Conservation (phyloP, 1,140 invertebrate species). For the Macrosteles quadrilineatus region DNA sequence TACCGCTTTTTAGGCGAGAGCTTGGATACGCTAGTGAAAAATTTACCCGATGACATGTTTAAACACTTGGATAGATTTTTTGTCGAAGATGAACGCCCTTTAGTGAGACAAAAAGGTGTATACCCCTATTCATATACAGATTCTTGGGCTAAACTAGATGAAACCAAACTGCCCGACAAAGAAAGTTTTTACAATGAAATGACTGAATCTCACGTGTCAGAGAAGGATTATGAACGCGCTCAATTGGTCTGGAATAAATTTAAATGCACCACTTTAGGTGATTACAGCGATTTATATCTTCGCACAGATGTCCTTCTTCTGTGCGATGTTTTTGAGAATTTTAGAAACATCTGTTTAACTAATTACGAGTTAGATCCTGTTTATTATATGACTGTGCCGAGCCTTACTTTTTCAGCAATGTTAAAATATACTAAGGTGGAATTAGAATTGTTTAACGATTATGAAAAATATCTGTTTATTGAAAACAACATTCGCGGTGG, state of each 20-base stretch:
- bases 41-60: slow-evolving; percentile 7
- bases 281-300: slow-evolving; percentile 52
- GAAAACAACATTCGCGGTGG: slow-evolving; percentile 46
- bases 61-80: not conserved
- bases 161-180: slow-evolving; percentile 45
- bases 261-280: no score
- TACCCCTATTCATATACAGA: slow-evolving; percentile 44
- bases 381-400: slow-evolving; percentile 14
- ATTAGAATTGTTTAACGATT: no score
- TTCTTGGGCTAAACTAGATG: slow-evolving; percentile 43
- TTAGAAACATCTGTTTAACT: slow-evolving; percentile 35
- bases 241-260: slow-evolving; percentile 50
- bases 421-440: no score
- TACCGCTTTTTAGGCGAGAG: no score
- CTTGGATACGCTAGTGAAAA: no score
- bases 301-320: slow-evolving; percentile 51
- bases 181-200: slow-evolving; percentile 48
- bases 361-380: slow-evolving; percentile 26
- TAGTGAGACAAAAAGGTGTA: slow-evolving; percentile 39
- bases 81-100: slow-evolving; percentile 34
- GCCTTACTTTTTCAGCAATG: slow-evolving; percentile 1
- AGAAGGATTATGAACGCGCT: slow-evolving; percentile 49
- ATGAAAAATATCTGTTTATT: no score
- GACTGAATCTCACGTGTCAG: slow-evolving; percentile 42
- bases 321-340: slow-evolving; percentile 51